Evolutionary conservation across 1,140 invertebrate species (phyloP).

Genomic region (Leptestheria dahalacensis): DNA sequence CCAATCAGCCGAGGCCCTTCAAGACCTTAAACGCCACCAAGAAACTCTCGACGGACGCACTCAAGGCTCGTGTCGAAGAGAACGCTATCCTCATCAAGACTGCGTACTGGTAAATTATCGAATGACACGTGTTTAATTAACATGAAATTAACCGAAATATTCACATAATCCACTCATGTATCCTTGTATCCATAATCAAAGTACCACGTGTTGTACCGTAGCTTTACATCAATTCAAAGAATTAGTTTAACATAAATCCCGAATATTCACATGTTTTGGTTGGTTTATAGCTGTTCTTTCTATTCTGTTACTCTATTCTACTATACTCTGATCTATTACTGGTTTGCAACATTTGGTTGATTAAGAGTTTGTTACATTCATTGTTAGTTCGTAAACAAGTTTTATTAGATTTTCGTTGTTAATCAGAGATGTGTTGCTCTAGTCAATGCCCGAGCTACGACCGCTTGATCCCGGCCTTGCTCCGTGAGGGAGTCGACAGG

Average conservation of each 20-base stretch:
- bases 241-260: too few relatives aligned
- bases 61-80: slow-evolving; percentile 68
- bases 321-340: too few relatives aligned
- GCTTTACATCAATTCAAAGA: too few relatives aligned
- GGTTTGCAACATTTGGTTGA: too few relatives aligned
- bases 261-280: too few relatives aligned
- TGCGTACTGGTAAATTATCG: slow-evolving; percentile 61
- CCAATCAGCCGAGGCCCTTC: slow-evolving; percentile 43
- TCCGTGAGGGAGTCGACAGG: slow-evolving; percentile 61
- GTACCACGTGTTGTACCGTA: too few relatives aligned
- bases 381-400: not conserved
- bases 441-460: slow-evolving; percentile 96
- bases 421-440: too few relatives aligned
- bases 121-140: not conserved
- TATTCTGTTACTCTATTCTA: too few relatives aligned
- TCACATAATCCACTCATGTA: not conserved
- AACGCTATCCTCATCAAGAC: slow-evolving; percentile 71
- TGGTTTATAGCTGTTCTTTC: too few relatives aligned
- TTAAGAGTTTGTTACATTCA: too few relatives aligned
- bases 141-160: not conserved
- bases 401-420: slow-evolving; percentile 13
- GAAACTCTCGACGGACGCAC: slow-evolving; percentile 43
- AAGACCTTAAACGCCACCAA: slow-evolving; percentile 41
- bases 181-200: too few relatives aligned
- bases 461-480: slow-evolving; percentile 59